A percentile compares a stretch with the other conserved stretches of the same genome.
phyloP scores from a whole-genome alignment of 2,113 vertebrate species.

The Tapirus terrestris region DNA sequence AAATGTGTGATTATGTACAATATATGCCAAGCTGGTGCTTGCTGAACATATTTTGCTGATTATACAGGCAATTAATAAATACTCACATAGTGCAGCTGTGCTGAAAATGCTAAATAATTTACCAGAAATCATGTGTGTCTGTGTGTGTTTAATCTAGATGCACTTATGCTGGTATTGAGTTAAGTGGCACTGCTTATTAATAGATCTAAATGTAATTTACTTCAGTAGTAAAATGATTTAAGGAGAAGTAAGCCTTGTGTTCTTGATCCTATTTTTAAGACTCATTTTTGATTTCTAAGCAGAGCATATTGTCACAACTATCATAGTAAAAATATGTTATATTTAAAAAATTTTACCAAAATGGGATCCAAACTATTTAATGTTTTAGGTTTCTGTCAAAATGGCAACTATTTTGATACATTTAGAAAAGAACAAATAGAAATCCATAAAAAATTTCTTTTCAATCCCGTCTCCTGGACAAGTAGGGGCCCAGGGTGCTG shows the following conservation, averaged over 20 bases:
- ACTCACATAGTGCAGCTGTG: conserved; percentile 63
- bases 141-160: background rate
- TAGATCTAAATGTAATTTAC: conserved; percentile 41
- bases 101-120: conserved; percentile 65
- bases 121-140: background rate
- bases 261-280: background rate
- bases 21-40: conserved; percentile 78
- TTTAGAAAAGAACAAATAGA: background rate
- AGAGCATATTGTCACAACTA: background rate
- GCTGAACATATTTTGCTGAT: conserved; percentile 78
- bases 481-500: background rate
- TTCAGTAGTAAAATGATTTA: conserved; percentile 31
- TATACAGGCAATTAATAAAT: conserved; percentile 83
- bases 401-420: background rate
- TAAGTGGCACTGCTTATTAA: background rate
- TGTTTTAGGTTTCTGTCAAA: background rate
- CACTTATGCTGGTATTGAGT: conserved; percentile 5
- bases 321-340: background rate
- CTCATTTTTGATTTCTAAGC: conserved; percentile 56
- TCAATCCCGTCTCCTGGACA: background rate
- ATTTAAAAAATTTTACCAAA: background rate
- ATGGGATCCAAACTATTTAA: background rate
- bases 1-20: conserved; percentile 76
- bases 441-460: background rate
- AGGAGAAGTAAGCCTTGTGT: conserved; percentile 10